phyloP scores from a whole-genome alignment of 2,113 vertebrate genomes.

The Macquaria ambigua region DNA sequence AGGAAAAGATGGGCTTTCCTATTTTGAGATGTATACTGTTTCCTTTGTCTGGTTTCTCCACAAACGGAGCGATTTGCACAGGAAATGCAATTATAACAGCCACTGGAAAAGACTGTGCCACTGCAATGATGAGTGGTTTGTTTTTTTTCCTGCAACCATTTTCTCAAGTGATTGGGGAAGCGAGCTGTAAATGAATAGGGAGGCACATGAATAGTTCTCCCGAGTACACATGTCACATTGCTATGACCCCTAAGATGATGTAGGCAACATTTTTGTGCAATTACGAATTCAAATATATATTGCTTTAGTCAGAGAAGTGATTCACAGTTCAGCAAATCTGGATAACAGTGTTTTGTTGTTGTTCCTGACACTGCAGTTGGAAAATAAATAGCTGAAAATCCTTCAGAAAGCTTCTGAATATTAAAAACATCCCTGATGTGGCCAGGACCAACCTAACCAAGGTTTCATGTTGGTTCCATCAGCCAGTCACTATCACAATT shows the following conservation, averaged over 20 bases:
- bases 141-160: constrained; percentile 77
- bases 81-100: constrained; percentile 81
- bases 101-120: constrained; percentile 65
- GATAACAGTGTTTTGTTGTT: constrained; percentile 43
- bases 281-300: constrained; percentile 55
- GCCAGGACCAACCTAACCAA: constrained; percentile 7
- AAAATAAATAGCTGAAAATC: constrained; percentile 29
- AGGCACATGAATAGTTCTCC: constrained; percentile 72
- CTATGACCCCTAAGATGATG: constrained; percentile 62
- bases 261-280: constrained; percentile 45
- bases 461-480: constrained; percentile 48
- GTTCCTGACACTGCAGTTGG: constrained; percentile 16
- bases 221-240: constrained; percentile 66
- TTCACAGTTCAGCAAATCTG: constrained; percentile 26
- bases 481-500: constrained; percentile 86
- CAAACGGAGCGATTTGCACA: constrained; percentile 74
- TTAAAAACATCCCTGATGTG: constrained; percentile 25
- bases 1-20: constrained; percentile 71
- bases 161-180: constrained; percentile 83
- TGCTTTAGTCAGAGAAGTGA: constrained; percentile 39
- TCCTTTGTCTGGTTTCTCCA: constrained; percentile 66
- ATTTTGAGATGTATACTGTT: constrained; percentile 63
- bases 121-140: constrained; percentile 77
- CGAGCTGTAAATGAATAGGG: constrained; percentile 74
- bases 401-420: constrained; percentile 15